Evolutionary conservation across 2,113 vertebrate genomes (phyloP).

Genomic region (Anthoscopus minutus): DNA sequence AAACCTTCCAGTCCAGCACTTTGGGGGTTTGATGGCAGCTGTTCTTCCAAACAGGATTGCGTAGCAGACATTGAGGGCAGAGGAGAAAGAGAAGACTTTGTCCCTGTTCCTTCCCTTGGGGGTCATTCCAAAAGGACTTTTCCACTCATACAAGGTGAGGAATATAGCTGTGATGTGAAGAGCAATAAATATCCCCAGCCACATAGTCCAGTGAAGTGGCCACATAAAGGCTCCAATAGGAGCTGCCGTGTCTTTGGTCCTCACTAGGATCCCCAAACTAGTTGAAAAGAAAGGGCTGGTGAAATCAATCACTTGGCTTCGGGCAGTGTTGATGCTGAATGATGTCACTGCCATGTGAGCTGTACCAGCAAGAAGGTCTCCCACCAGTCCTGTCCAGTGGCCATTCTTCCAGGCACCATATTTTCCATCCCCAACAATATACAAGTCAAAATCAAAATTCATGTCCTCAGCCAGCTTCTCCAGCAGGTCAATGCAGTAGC

Average conservation of each 20-base stretch:
- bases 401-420: constrained; percentile 80
- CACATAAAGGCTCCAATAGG: constrained; percentile 87
- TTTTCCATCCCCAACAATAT: constrained; percentile 83
- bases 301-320: constrained; percentile 83
- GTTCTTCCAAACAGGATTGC: constrained; percentile 84
- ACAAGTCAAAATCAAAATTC: constrained; percentile 83
- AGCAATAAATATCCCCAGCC: constrained; percentile 84
- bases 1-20: constrained; percentile 85
- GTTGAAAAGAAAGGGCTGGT: constrained; percentile 85
- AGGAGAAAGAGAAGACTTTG: constrained; percentile 84
- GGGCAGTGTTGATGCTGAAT: constrained; percentile 83
- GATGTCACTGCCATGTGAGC: constrained; percentile 83
- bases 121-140: constrained; percentile 84
- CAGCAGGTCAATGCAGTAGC: constrained; percentile 82
- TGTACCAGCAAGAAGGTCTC: constrained; percentile 77
- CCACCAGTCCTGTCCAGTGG: constrained; percentile 82
- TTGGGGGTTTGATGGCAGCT: constrained; percentile 81
- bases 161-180: constrained; percentile 82
- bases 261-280: constrained; percentile 81
- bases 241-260: constrained; percentile 80
- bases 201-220: constrained; percentile 86
- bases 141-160: constrained; percentile 84
- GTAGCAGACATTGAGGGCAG: constrained; percentile 82
- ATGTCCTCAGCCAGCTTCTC: constrained; percentile 82
- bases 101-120: constrained; percentile 79